Evolutionary conservation across 1,140 invertebrate species (phyloP), one percentile per base, ranked within the genome.

Genomic region (Choristoneura fumiferana): DNA sequence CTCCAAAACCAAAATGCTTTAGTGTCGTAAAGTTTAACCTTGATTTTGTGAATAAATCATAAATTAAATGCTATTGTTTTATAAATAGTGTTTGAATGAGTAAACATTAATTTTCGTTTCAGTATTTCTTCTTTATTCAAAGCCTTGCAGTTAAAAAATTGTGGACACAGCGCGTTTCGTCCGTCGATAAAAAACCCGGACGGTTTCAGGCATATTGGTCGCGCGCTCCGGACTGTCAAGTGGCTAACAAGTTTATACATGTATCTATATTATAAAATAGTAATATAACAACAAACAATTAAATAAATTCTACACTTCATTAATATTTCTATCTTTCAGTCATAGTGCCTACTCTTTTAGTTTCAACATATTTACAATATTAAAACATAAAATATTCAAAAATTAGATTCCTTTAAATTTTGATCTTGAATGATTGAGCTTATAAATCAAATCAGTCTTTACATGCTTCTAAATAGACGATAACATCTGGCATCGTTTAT

Each of bases 381-480:
- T 57, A 65, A 67, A 70, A 61, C 53, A 62, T 57, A 57, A n/a
- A 53, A 55, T 59, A 63, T 67, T 63, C 53, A 63, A 67, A 69
- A 67, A 71, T 67, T 67, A 73, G 49, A 39, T 35, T 61, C 59
- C 34, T 36, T 56, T 55, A 43, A 62, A 57, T 62, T 58, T 59
- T 58, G 55, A 65, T 57, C 34, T 49, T 49, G 43, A 12, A 63
- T 63, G 45, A 60, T 69, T 71, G 72, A 71, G 72, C 64, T 65
- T 67, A 45, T 61, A 60, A 67, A 65, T 65, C 45, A 70, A 67
- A 73, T 71, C 71, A 74, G 72, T 74, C 66, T 71, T 67, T 37
- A 59, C 57, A 57, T 37, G n/a, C 35, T 35, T 10, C 37, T 55
- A n/a, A n/a, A n/a, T 60, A 60, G 38, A 54, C 29, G 10, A 29